phyloP scores from a whole-genome alignment of 2,797 vertebrate genomes.

The Borostomias antarcticus region DNA sequence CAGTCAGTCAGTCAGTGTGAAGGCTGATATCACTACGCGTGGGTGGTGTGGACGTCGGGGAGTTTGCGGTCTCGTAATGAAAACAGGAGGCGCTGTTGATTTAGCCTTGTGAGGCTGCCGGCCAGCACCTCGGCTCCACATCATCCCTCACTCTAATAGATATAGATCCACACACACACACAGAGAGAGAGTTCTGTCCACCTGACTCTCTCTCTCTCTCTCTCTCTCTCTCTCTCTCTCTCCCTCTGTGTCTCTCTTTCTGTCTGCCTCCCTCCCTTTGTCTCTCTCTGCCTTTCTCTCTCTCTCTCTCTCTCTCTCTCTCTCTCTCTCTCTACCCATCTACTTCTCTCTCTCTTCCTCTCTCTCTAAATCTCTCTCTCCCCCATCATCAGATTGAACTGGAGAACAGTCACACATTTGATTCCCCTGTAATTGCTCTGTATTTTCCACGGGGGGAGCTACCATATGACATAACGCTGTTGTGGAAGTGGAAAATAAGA shows the following conservation, averaged over 20 bases:
- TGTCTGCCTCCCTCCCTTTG: too few species aligned
- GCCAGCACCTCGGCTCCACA: constrained; percentile 12
- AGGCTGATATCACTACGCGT: too few species aligned
- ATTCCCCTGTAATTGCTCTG: constrained; percentile 35
- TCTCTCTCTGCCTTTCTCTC: neutral
- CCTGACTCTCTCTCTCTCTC: too few species aligned
- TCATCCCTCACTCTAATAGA: constrained; percentile 18
- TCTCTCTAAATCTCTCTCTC: too few species aligned
- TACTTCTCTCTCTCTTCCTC: constrained; percentile 1
- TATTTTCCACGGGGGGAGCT: constrained; percentile 19
- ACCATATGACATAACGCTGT: neutral
- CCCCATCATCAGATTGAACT: neutral
- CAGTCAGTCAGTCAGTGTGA: too few species aligned
- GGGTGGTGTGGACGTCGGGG: too few species aligned
- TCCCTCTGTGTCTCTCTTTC: too few species aligned
- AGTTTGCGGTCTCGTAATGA: constrained; percentile 28
- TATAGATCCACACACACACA: constrained; percentile 17
- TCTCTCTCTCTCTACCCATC: neutral
- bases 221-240: too few species aligned
- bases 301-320: neutral
- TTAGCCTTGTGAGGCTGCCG: constrained; percentile 26
- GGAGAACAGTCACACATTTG: neutral
- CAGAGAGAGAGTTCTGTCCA: too few species aligned
- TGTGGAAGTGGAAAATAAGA: constrained; percentile 32
- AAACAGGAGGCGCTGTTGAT: constrained; percentile 44